phyloP scores from a whole-genome alignment of 2,113 vertebrate genomes.

The Psilopsiagon aurifrons region DNA sequence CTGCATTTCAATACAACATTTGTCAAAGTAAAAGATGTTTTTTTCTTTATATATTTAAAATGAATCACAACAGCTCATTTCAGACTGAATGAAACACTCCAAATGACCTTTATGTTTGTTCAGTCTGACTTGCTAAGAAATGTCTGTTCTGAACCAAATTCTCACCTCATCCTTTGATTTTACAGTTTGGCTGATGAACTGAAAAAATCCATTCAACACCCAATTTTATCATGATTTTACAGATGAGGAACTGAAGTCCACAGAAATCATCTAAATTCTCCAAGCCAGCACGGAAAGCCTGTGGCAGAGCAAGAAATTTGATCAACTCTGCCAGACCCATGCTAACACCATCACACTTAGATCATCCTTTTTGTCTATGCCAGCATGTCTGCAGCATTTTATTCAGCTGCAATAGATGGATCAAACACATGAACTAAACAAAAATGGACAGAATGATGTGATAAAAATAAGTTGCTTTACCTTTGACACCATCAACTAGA shows the following conservation, averaged over 20 bases:
- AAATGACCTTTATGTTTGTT: neutral
- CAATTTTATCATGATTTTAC: conserved; percentile 6
- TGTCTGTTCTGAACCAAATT: neutral
- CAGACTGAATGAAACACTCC: neutral
- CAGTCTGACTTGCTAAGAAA: neutral
- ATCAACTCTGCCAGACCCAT: neutral
- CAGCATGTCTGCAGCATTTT: neutral
- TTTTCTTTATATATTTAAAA: neutral
- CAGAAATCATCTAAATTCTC: neutral
- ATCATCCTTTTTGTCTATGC: neutral
- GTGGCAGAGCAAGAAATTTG: neutral
- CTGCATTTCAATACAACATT: neutral
- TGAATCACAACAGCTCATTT: neutral
- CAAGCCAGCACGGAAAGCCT: neutral
- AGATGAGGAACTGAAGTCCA: neutral
- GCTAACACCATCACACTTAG: neutral
- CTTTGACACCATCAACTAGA: neutral
- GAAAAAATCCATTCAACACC: neutral
- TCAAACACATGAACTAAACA: neutral
- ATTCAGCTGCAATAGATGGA: neutral
- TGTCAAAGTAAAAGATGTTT: neutral
- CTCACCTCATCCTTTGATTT: conserved; percentile 3
- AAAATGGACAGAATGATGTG: neutral
- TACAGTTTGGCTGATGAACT: neutral
- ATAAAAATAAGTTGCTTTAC: neutral